A percentile compares a stretch with the other conserved stretches of the same genome.
Evolutionary conservation across 2,888 invertebrate species (phyloP).

Genomic region (Ennomos quercinarius): DNA sequence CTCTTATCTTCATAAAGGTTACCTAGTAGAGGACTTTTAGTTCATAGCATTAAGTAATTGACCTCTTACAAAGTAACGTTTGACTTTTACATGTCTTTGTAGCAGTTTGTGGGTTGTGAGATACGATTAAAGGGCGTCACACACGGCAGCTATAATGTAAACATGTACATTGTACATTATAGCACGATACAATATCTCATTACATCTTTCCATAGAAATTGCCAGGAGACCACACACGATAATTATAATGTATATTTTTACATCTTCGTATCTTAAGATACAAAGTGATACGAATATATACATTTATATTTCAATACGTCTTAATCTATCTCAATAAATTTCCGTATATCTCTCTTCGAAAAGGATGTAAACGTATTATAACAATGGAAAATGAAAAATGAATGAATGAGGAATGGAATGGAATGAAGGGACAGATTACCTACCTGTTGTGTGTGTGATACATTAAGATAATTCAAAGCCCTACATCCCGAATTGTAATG

Average conservation of each 20-base stretch:
- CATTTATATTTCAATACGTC: slow-evolving; percentile 25
- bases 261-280: slow-evolving; percentile 26
- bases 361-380: too few species aligned
- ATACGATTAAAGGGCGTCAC: slow-evolving; percentile 10
- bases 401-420: slow-evolving; percentile 8
- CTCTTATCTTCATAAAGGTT: too few species aligned
- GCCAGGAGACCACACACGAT: slow-evolving; percentile 20
- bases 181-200: slow-evolving; percentile 29
- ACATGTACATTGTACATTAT: slow-evolving; percentile 28
- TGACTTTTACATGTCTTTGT: too few species aligned
- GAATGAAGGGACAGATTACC: too few species aligned
- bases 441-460: too few species aligned
- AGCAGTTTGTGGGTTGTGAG: too few species aligned
- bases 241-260: slow-evolving; percentile 14
- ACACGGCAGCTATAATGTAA: slow-evolving; percentile 20
- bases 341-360: slow-evolving; percentile 15
- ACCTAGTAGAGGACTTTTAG: too few species aligned
- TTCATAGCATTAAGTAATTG: too few species aligned
- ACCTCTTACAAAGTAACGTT: too few species aligned
- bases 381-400: too few species aligned
- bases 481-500: too few species aligned
- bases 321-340: slow-evolving; percentile 15
- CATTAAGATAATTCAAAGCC: too few species aligned
- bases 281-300: slow-evolving; percentile 27
- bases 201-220: slow-evolving; percentile 31